Evolutionary conservation across 2,113 vertebrate genomes (phyloP).

Genomic region (Tachysurus vachellii): DNA sequence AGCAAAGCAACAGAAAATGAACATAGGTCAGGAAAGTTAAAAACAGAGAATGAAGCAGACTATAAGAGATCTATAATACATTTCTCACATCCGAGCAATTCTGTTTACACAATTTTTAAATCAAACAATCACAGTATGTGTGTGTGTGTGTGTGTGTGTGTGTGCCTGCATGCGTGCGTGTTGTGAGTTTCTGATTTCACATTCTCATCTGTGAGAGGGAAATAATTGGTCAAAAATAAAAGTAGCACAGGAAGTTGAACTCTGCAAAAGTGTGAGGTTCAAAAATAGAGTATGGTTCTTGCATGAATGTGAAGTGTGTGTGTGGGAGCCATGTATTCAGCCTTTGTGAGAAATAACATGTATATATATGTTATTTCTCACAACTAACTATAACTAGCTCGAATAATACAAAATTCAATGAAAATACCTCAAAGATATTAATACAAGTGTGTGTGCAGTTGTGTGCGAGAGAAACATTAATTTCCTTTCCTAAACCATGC

Average conservation of each 20-base stretch:
- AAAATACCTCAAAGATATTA: background rate
- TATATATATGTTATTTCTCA: background rate
- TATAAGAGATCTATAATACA: background rate
- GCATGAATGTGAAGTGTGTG: background rate
- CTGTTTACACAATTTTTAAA: background rate
- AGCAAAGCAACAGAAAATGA: slow-evolving; percentile 17
- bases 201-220: background rate
- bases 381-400: background rate
- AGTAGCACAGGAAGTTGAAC: slow-evolving; percentile 40
- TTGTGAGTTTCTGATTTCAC: slow-evolving; percentile 9
- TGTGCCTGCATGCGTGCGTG: background rate
- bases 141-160: slow-evolving; percentile 15
- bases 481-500: slow-evolving; percentile 40
- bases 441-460: background rate
- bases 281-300: slow-evolving; percentile 30
- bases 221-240: slow-evolving; percentile 23
- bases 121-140: background rate
- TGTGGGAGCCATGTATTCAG: background rate
- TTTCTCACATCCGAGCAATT: background rate
- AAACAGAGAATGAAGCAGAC: background rate
- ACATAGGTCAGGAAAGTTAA: background rate
- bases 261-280: slow-evolving; percentile 16
- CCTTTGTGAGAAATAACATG: no score
- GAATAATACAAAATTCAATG: background rate
- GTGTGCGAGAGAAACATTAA: slow-evolving; percentile 40